phyloP scores from a whole-genome alignment of 2,113 vertebrate species.

The Syrrhaptes paradoxus region DNA sequence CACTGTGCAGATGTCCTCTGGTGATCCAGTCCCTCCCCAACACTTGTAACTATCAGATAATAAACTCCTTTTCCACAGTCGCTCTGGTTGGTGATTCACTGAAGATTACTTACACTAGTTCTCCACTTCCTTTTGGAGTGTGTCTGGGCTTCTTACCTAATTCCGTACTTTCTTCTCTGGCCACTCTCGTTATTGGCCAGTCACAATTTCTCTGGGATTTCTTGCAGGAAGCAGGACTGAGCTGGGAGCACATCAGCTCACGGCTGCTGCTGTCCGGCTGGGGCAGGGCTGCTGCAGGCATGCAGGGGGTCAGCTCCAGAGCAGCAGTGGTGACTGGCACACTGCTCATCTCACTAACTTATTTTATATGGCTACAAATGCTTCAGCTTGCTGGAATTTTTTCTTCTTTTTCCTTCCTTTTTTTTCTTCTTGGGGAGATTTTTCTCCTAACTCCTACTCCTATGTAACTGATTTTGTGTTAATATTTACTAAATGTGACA shows the following conservation, averaged over 20 bases:
- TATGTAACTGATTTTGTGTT: background rate
- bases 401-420: background rate
- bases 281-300: background rate
- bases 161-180: background rate
- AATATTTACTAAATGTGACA: background rate
- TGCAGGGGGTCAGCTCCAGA: background rate
- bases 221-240: background rate
- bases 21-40: constrained; percentile 51
- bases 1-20: constrained; percentile 63
- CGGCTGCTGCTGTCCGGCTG: too few species aligned
- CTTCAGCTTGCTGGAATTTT: background rate
- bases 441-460: background rate
- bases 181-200: background rate
- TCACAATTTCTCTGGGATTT: background rate
- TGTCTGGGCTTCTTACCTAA: background rate
- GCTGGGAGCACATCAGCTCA: background rate
- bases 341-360: background rate
- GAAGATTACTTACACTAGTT: background rate
- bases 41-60: constrained; percentile 51
- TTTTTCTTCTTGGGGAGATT: background rate
- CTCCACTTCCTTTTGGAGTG: background rate
- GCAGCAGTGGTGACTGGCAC: background rate
- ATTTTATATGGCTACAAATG: background rate
- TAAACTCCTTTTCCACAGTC: constrained; percentile 39
- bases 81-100: constrained; percentile 2